phyloP scores from a whole-genome alignment of 1,140 invertebrate species.

The Hylaeus volcanicus region DNA sequence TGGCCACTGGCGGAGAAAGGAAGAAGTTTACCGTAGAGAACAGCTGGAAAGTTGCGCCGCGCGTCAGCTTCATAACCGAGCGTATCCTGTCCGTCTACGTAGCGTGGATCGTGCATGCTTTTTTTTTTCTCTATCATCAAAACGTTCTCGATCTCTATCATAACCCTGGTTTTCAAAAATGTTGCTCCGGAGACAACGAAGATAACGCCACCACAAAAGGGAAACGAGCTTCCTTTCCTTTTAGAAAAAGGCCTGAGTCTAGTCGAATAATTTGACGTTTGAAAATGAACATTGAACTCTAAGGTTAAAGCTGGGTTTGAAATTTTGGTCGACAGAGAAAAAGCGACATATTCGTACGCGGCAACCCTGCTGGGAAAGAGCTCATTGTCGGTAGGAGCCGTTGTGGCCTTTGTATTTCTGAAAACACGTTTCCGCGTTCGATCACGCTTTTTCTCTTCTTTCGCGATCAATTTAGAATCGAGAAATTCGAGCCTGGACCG shows the following conservation, averaged over 20 bases:
- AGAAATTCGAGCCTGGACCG: slow-evolving; percentile 12
- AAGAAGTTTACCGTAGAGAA: slow-evolving; percentile 60
- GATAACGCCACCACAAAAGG: not conserved
- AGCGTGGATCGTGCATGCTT: not conserved
- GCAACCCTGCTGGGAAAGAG: too few species aligned
- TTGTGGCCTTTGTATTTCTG: too few species aligned
- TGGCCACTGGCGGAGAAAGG: slow-evolving; percentile 50
- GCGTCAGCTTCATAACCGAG: slow-evolving; percentile 34
- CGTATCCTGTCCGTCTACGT: slow-evolving; percentile 5
- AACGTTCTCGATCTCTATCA: too few species aligned
- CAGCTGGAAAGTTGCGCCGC: slow-evolving; percentile 49
- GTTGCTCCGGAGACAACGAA: too few species aligned
- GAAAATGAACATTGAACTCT: too few species aligned
- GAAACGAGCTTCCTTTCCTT: not conserved
- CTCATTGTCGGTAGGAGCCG: too few species aligned
- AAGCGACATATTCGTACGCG: too few species aligned
- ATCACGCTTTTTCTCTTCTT: too few species aligned
- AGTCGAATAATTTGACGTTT: too few species aligned
- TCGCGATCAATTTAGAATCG: not conserved
- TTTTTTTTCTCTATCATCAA: not conserved
- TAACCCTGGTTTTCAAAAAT: not conserved
- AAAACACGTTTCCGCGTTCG: too few species aligned
- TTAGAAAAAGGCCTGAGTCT: not conserved
- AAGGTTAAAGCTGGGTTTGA: too few species aligned
- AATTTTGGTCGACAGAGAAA: too few species aligned